Percentiles rank a stretch among this genome's conserved stretches.
phyloP scores from a whole-genome alignment of 92 coral and sea anemone genomes.

The Ricordea florida region DNA sequence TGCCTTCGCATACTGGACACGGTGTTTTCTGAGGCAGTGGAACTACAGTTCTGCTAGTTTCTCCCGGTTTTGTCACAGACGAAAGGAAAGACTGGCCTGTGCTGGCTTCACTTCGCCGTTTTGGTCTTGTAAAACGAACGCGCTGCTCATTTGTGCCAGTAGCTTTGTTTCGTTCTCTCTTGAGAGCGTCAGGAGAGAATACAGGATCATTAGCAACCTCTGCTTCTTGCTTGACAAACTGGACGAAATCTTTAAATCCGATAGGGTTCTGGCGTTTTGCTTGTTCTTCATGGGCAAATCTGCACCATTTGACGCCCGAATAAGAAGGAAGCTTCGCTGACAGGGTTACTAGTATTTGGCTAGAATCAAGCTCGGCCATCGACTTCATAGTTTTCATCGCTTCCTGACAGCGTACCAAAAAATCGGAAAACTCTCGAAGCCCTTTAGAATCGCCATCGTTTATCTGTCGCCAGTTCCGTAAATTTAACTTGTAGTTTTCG shows the following conservation, averaged over 20 bases:
- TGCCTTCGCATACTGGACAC: slow-evolving; percentile 9
- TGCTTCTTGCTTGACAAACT: slow-evolving; percentile 40
- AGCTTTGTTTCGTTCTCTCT: not conserved
- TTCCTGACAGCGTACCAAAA: slow-evolving; percentile 37
- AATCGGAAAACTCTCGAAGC: slow-evolving; percentile 34
- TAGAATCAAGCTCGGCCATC: slow-evolving; percentile 33
- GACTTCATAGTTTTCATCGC: slow-evolving; percentile 33
- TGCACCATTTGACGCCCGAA: slow-evolving; percentile 48
- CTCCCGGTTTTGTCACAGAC: not conserved
- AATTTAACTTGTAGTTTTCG: slow-evolving; percentile 52
- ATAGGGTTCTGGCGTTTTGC: slow-evolving; percentile 8
- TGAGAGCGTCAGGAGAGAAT: slow-evolving; percentile 42
- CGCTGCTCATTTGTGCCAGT: slow-evolving; percentile 5
- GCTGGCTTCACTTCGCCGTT: not conserved
- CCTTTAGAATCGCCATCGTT: slow-evolving; percentile 25
- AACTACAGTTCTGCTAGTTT: not conserved
- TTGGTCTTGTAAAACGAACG: not conserved
- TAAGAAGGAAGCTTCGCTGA: slow-evolving; percentile 46
- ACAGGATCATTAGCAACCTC: slow-evolving; percentile 45
- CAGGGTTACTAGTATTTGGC: slow-evolving; percentile 12
- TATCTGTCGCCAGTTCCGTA: slow-evolving; percentile 61
- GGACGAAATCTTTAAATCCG: slow-evolving; percentile 27
- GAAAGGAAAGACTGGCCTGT: not conserved
- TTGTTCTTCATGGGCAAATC: slow-evolving; percentile 28
- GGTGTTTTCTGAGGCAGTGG: not conserved